phyloP scores from a whole-genome alignment of 2,797 vertebrate species.

The Coilia nasus region DNA sequence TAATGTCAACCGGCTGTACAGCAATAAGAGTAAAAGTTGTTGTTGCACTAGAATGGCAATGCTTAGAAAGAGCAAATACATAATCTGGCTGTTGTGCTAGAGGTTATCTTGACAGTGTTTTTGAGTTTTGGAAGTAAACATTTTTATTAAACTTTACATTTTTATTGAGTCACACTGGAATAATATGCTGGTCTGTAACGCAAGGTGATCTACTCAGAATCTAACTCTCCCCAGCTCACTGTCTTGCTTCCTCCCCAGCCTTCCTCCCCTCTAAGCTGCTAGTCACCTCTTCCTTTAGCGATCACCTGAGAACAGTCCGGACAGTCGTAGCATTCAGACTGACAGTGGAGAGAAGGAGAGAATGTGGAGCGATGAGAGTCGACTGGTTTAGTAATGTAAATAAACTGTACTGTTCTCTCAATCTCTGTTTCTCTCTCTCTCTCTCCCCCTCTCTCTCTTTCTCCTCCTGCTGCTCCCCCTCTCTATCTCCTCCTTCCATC shows the following conservation, averaged over 20 bases:
- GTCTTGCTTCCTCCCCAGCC: not conserved
- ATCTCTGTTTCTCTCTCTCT: not conserved
- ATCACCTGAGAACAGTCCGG: too few species aligned
- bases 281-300: not conserved
- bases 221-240: not conserved
- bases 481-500: too few species aligned
- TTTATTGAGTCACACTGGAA: not conserved
- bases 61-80: too few species aligned
- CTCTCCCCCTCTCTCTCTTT: not conserved
- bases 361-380: not conserved
- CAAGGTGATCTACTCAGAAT: not conserved
- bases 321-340: constrained; percentile 27
- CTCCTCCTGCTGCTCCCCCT: too few species aligned
- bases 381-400: not conserved
- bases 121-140: not conserved
- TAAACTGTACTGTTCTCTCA: not conserved
- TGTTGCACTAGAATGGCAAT: too few species aligned
- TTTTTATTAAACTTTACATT: not conserved
- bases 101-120: not conserved
- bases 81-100: too few species aligned
- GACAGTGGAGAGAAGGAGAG: constrained; percentile 37
- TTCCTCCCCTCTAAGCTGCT: not conserved
- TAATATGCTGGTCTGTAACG: not conserved
- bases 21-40: too few species aligned
- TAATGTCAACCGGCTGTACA: too few species aligned